A percentile compares a stretch with the other conserved stretches of the same genome.
phyloP scores from a whole-genome alignment of 2,888 invertebrate species.

The Drosophila sordidula region DNA sequence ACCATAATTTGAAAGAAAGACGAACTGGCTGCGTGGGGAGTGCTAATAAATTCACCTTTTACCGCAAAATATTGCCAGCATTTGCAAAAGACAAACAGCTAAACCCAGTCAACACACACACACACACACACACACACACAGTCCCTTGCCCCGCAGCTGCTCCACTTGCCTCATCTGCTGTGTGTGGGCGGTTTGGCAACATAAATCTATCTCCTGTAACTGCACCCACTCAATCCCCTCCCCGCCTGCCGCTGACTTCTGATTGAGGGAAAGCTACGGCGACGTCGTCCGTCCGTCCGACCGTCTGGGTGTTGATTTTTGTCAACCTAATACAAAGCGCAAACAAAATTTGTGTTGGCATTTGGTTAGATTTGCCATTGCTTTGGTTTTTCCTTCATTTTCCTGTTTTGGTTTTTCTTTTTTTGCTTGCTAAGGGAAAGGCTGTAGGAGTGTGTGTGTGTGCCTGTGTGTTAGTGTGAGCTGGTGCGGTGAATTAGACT shows the following conservation, averaged over 20 bases:
- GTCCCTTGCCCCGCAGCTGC: not conserved
- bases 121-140: constrained; percentile 4
- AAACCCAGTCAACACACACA: constrained; percentile 26
- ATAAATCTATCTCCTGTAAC: constrained; percentile 60
- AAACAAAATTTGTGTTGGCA: constrained; percentile 78
- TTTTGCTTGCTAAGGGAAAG: constrained; percentile 1
- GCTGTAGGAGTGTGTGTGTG: constrained; percentile 14
- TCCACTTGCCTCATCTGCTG: not conserved
- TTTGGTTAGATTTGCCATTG: constrained; percentile 71
- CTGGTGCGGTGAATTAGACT: constrained; percentile 22
- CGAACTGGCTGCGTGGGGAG: constrained; percentile 43
- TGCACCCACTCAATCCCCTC: not conserved
- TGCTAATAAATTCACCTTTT: constrained; percentile 79
- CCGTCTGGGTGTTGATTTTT: constrained; percentile 70
- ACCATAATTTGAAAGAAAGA: constrained; percentile 54
- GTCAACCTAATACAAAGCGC: constrained; percentile 76
- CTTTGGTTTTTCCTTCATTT: constrained; percentile 26
- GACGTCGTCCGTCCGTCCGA: constrained; percentile 4
- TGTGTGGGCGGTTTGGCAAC: constrained; percentile 50
- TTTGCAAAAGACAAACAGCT: constrained; percentile 77
- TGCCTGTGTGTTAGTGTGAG: constrained; percentile 12
- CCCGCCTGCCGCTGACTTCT: constrained; percentile 33
- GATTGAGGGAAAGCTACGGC: constrained; percentile 47
- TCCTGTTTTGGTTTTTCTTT: not conserved
- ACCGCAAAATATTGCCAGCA: constrained; percentile 77